Base-by-base conservation (phyloP, 2,113 vertebrate genomes). In the Aix galericulata region DNA sequence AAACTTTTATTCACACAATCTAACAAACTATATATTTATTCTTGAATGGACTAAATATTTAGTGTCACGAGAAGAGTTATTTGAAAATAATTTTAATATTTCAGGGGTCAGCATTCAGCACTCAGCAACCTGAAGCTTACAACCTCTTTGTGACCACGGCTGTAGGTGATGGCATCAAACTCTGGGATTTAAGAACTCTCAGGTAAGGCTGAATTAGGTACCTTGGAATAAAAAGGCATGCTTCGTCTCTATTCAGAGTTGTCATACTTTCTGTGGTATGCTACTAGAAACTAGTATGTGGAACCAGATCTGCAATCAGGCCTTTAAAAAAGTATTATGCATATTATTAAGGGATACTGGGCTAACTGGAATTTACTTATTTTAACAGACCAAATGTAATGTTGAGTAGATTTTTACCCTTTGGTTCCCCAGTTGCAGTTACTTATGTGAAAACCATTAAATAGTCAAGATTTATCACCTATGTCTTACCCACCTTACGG, bases 101-200 rank as follows among this genome's bases (percentile, higher is more conserved):
- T 34, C 84, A 99, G 99, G 99, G 98, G 12, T 99, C 99, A 2
- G 92, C 97, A 8, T 99, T 99, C 93, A 97, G 95, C 14, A 83
- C 98, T 67, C 98, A 98, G 62, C 93, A 94, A 4, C 73, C 95
- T 2, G 98, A 98, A 90, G 97, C 95, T 11, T 99, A 99, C 82
- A 98, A 99, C 94, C 98, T 99, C 59, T 99, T 99, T 82, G 93
- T 98, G 60, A 99, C 98, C 29, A 96, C 98, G 38, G 98, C 99
- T 40, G 8, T 98, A 56, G 98, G 98, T 13, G 99, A 99, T 32
- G 98, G 98, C 17, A 88, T 99, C 36, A 98, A 98, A 94, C 90
- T 99, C 15, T 99, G 99, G 99, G 99, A 99, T 96, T 91, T 99
- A 72, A 98, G 99, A 63, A 98, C 98, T 34, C 91, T 98, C 83